Conservation (phyloP, 2,888 invertebrate genomes). For the Cinara cedri region DNA sequence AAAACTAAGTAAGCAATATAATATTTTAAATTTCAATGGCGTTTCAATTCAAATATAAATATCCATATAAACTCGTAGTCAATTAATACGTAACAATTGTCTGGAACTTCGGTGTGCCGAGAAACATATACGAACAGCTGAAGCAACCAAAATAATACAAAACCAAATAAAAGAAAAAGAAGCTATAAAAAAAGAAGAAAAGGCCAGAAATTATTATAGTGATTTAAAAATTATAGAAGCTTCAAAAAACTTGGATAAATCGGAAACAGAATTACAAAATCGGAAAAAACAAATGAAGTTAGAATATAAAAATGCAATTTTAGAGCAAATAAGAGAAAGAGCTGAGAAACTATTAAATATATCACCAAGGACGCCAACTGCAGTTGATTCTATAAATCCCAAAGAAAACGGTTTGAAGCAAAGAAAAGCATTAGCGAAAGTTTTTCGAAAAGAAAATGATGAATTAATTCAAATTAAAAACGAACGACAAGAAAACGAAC, state of each 20-base stretch:
- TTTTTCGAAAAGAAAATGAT: not conserved
- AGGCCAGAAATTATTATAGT: not conserved
- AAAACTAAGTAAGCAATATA: conserved; percentile 11
- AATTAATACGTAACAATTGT: not conserved
- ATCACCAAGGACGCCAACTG: not conserved
- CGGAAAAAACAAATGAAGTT: not conserved
- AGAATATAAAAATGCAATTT: conserved; percentile 18
- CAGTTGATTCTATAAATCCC: not conserved
- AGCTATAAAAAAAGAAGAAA: conserved; percentile 18
- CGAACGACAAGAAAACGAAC: not conserved
- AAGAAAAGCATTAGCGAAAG: not conserved
- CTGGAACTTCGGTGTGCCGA: not conserved
- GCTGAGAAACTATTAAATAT: not conserved
- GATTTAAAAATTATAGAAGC: conserved; percentile 13
- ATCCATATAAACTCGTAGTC: not conserved
- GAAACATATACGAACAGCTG: conserved; percentile 4
- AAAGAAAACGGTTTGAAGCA: not conserved
- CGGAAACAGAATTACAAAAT: not conserved
- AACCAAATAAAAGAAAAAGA: conserved; percentile 45
- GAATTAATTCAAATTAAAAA: not conserved
- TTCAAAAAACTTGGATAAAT: not conserved
- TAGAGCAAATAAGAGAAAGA: conserved; percentile 2
- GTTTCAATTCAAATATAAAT: not conserved
- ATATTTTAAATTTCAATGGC: not conserved
- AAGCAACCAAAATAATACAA: conserved; percentile 14